phyloP scores from a whole-genome alignment of 2,888 invertebrate genomes.

The Nymphalis urticae region DNA sequence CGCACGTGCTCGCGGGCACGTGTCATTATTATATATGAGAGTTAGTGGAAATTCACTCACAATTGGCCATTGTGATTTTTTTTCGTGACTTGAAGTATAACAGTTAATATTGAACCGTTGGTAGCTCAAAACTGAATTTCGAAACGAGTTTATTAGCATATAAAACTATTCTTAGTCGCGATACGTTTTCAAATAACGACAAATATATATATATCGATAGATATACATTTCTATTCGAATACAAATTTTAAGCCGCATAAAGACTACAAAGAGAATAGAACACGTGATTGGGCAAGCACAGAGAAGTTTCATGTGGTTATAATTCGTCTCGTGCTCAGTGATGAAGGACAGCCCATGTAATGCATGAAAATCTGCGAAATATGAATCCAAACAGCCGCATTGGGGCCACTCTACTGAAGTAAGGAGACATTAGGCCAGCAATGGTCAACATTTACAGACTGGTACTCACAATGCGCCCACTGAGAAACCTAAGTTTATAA shows the following conservation, averaged over 20 bases:
- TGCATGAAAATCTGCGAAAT: too few species aligned
- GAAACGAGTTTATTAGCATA: too few species aligned
- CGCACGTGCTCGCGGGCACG: conserved; percentile 16
- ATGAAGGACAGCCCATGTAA: too few species aligned
- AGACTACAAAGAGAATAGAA: background rate
- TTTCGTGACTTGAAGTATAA: conserved; percentile 15
- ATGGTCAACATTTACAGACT: too few species aligned
- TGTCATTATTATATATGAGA: conserved; percentile 2
- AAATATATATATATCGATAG: too few species aligned
- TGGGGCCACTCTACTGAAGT: too few species aligned
- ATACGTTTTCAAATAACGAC: background rate
- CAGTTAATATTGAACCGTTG: background rate
- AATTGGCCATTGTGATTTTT: conserved; percentile 17
- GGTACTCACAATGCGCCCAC: background rate
- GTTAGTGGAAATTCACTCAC: background rate
- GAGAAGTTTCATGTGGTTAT: too few species aligned
- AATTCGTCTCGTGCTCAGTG: too few species aligned
- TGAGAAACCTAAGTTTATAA: background rate
- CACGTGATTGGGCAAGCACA: too few species aligned
- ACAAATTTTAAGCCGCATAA: background rate
- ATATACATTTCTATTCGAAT: too few species aligned
- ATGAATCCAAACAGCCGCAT: too few species aligned
- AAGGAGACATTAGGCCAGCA: too few species aligned
- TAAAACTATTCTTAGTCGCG: background rate
- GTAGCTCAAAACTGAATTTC: background rate